Base-by-base conservation (phyloP, 1,140 invertebrate genomes). In the Drosophila mauritiana region DNA sequence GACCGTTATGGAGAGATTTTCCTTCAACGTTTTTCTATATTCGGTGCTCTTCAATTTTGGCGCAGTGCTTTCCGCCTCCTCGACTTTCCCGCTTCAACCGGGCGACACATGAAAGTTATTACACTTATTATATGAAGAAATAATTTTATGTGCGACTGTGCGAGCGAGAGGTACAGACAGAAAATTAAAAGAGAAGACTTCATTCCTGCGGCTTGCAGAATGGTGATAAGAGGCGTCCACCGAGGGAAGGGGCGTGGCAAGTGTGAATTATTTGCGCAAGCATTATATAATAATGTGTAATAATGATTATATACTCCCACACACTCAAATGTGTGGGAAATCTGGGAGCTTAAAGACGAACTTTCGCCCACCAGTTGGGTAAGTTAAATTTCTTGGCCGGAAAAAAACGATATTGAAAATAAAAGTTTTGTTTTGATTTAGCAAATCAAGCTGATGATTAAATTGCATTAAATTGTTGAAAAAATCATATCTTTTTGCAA, bases 41-140 rank as follows among this genome's bases (percentile, higher is more conserved):
- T 27, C 27, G 48, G 8, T 17, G 25, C 39, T 27, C 39, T 40
- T 39, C 17, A 43, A 17, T 40, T 40, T 45, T 48, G 10, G 43
- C 61, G 45, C 25, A 42, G 36, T 34, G 36, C 17, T 17, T 15
- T 40, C 3, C 6, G 4, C 17, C 4, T 34, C 7, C 15, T 1
- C 51, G 57, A 63, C 63, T 64, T 62, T 61, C 63, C 73, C 45
- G 73, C 73, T 62, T 36, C 59, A 43, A 57, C 65, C 42, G 34
- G 51, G 62, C 84, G 80, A 89, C 84, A 89, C 84, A 88, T 84
- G 84, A 88, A 88, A 88, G 80, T 88, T 88, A 88, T 88, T 89
- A 80, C 80, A 83, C 84, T 89, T 88, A 88, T 89, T 89, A 89
- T 88, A 89, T 84, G 80, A 78, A 80, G 84, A 88, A 89, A 88